Base-by-base conservation (phyloP, 2,888 invertebrate genomes). In the Adineta ricciae region DNA sequence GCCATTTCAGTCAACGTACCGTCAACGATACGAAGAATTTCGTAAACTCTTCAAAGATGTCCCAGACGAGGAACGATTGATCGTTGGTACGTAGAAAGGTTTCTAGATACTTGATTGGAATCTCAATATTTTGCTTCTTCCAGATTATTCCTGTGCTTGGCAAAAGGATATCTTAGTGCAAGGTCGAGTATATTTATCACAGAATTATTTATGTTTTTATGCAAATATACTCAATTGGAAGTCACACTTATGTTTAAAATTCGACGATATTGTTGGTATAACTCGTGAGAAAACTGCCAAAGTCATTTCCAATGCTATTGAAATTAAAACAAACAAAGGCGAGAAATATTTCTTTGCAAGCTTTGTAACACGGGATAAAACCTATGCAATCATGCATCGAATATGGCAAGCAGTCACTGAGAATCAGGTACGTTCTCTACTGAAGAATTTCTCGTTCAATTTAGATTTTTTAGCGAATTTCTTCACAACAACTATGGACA, bases 191-290 rank as follows among this genome's bases (percentile, higher is more conserved):
- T 98, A 97, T 92, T 94, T 97, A 83, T 95, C 97, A 0, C 96
- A 96, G 92, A 95, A 95, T 91, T 96, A 95, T 92, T 93, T 97
- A 86, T 97, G 97, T 91, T 98, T 98, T 92, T 95, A 97, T 92
- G 96, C 97, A 38, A 97, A 96, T 91, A 97, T 98, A 89, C 96
- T 98, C 91, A 94, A 95, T 88, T 97, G 96, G 96, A 96, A 97
- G 91, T 97, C 96, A 11, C 93, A 93, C 89, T 92, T 92, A 89
- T 93, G 93, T 84, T 92, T 97, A 84, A 93, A 93, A 88, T 95
- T 95, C 94, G 95, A 94, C 90, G 96, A 97, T 88, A 94, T 98
- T 86, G 94, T 94, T 11, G 93, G 95, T 84, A 95, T 98, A 90
- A 96, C 96, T 73, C 97, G 97, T 92, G 90, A 91, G 87, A 90